Conservation (phyloP, 1,140 invertebrate species). For the Tetramorium alpestre region DNA sequence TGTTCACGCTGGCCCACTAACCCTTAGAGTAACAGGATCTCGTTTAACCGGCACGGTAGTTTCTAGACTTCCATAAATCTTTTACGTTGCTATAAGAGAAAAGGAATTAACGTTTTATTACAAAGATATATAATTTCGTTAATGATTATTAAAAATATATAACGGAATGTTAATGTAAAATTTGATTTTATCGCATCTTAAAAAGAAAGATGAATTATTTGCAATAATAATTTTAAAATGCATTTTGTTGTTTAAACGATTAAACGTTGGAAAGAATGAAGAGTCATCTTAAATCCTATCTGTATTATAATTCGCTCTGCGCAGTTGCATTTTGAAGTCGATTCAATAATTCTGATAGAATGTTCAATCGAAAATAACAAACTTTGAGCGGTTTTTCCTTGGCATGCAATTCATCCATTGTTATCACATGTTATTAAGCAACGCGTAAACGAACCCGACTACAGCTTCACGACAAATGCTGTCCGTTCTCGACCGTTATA, state of each 20-base stretch:
- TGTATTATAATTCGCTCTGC: neutral
- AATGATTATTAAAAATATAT: neutral
- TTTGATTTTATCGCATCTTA: neutral
- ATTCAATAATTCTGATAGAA: neutral
- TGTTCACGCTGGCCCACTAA: constrained; percentile 28
- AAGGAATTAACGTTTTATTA: neutral
- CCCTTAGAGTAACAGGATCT: constrained; percentile 2
- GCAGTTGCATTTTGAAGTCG: neutral
- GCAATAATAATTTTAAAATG: neutral
- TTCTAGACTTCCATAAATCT: neutral
- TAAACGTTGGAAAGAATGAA: neutral
- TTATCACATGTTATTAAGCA: neutral
- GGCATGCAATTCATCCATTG: neutral
- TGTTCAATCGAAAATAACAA: neutral
- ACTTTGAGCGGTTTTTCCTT: neutral
- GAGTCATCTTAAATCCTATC: neutral
- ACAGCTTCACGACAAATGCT: neutral
- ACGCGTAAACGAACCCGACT: neutral
- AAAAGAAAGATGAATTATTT: neutral
- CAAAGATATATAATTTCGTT: neutral
- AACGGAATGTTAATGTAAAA: neutral
- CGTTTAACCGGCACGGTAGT: neutral
- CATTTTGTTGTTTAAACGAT: neutral
- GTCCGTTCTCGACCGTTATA: neutral
- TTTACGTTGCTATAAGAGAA: neutral